Conservation (phyloP, 2,113 vertebrate species). For the Platysteira castanea region DNA sequence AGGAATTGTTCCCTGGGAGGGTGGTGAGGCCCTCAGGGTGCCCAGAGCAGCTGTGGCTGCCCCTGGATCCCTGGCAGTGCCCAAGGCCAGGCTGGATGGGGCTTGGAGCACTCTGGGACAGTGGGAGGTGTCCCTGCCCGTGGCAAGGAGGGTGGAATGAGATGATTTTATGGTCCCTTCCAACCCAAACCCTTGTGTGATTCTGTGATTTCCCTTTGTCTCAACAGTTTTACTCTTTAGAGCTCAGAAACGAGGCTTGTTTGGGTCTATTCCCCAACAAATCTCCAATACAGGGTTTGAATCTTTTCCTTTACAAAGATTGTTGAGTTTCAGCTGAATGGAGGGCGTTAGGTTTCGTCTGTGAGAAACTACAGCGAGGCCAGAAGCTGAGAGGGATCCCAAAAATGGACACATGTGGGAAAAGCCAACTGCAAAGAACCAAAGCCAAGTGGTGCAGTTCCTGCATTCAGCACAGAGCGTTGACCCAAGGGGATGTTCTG, state of each 20-base stretch:
- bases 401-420: neutral
- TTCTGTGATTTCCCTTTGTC: neutral
- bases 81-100: accelerated
- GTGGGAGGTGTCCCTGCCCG: neutral
- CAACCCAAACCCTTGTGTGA: neutral
- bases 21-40: accelerated
- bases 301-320: neutral
- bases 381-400: neutral
- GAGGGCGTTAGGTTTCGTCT: accelerated
- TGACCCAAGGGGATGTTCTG: neutral
- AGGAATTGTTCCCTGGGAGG: neutral
- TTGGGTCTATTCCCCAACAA: neutral
- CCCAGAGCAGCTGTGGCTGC: neutral
- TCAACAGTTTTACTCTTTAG: neutral
- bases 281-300: neutral
- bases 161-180: neutral
- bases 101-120: accelerated
- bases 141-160: neutral
- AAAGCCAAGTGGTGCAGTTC: neutral
- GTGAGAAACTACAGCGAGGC: neutral
- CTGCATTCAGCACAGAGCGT: neutral
- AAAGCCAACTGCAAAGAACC: neutral
- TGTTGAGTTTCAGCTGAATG: neutral
- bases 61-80: neutral
- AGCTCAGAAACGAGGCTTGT: neutral